Percentiles rank a stretch among this genome's conserved stretches.
Conservation (phyloP, 1,140 invertebrate species). For the Lasioglossum baleicum region DNA sequence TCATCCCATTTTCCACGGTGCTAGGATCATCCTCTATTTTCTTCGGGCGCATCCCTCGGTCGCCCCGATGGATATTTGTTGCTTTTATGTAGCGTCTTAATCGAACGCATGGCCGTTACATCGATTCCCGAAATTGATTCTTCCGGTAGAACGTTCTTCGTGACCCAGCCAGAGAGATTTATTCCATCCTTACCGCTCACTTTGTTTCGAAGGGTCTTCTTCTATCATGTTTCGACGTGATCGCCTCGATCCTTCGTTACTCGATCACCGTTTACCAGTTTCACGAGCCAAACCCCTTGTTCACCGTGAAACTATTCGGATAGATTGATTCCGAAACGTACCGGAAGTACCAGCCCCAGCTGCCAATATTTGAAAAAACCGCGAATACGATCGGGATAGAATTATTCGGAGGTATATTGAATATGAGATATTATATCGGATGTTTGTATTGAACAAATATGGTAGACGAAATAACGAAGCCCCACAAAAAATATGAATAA, state of each 20-base stretch:
- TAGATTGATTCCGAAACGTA: conserved; percentile 2
- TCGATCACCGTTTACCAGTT: not conserved
- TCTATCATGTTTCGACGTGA: not conserved
- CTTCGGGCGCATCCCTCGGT: not conserved
- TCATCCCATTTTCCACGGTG: not conserved
- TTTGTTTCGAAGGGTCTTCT: not conserved
- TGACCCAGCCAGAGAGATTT: not conserved
- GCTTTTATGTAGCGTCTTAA: not conserved
- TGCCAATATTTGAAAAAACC: too few relatives aligned
- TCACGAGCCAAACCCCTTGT: not conserved
- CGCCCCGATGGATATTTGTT: not conserved
- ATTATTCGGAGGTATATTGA: too few relatives aligned
- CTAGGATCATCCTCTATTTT: not conserved
- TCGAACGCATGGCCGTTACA: not conserved
- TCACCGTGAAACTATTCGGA: not conserved
- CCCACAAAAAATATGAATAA: too few relatives aligned
- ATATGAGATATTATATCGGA: too few relatives aligned
- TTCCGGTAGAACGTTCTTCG: not conserved
- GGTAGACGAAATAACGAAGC: too few relatives aligned
- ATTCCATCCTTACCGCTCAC: not conserved
- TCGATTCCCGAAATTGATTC: conserved; percentile 6
- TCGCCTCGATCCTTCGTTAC: not conserved
- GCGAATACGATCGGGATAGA: too few relatives aligned
- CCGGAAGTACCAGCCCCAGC: not conserved
- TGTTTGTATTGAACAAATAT: too few relatives aligned